Percentiles rank a stretch among this genome's conserved stretches.
Evolutionary conservation across 2,113 vertebrate genomes (phyloP).

Genomic region (Bufo gargarizans): DNA sequence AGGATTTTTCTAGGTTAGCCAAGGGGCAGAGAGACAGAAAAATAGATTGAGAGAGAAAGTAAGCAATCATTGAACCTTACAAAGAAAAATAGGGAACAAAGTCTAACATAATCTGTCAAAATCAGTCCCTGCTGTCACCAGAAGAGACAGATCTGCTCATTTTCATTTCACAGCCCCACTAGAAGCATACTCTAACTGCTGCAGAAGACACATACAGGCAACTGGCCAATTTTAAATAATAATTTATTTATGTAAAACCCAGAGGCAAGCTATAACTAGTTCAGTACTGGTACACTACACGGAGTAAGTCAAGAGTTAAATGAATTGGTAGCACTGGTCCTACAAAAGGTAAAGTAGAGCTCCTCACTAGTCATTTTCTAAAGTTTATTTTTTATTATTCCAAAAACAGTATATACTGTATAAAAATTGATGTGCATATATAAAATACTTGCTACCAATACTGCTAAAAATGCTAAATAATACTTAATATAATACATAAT

Average conservation of each 20-base stretch:
- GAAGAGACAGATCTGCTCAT: slow-evolving; percentile 3
- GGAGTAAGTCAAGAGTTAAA: not conserved
- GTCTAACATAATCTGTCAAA: slow-evolving; percentile 5
- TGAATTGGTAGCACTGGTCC: not conserved
- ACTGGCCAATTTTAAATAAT: not conserved
- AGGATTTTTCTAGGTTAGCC: not conserved
- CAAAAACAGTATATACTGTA: no score
- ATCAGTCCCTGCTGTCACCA: not conserved
- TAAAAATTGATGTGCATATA: no score
- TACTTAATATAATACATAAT: no score
- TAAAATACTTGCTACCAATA: no score
- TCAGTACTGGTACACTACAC: not conserved
- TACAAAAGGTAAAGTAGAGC: no score
- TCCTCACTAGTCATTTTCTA: no score
- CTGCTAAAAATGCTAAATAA: no score
- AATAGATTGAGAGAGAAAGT: not conserved
- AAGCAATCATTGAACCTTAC: slow-evolving; percentile 14
- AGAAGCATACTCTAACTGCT: not conserved
- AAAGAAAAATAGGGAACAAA: not conserved
- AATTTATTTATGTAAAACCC: not conserved
- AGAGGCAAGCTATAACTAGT: slow-evolving; percentile 1
- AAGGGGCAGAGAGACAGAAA: not conserved
- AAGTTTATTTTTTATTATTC: no score
- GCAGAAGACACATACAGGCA: not conserved
- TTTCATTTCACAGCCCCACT: slow-evolving; percentile 5